Conservation (phyloP, 2,113 vertebrate genomes). For the Oreocharis arfaki region DNA sequence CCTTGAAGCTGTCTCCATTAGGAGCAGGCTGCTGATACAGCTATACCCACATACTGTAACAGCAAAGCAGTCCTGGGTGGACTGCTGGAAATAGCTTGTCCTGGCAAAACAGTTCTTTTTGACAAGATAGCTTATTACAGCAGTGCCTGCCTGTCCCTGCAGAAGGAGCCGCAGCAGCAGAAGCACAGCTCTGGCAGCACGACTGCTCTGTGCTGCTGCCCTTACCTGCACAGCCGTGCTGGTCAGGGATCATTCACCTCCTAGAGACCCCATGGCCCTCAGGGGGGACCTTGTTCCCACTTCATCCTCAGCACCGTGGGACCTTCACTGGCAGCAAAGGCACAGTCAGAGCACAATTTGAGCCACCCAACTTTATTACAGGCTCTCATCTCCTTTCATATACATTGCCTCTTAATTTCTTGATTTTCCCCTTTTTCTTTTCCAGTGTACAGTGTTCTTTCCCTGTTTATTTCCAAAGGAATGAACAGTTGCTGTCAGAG, state of each 20-base stretch:
- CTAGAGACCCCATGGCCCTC: accelerated
- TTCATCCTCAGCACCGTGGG: not conserved
- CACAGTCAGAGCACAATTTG: not conserved
- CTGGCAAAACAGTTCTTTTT: not conserved
- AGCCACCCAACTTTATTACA: not conserved
- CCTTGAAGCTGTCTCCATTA: constrained; percentile 39
- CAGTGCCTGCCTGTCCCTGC: not conserved
- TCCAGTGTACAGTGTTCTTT: not conserved
- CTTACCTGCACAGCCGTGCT: accelerated
- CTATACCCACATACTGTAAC: constrained; percentile 20
- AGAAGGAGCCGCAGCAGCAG: not conserved
- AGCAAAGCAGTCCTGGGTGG: constrained; percentile 24
- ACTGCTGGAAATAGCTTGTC: constrained; percentile 55
- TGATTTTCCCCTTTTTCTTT: not conserved
- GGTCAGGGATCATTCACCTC: not conserved
- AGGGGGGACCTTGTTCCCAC: not conserved
- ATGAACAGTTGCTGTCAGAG: not conserved
- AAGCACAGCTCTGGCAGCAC: not conserved
- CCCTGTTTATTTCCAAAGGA: not conserved
- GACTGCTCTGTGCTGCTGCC: not conserved
- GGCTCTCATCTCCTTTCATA: not conserved
- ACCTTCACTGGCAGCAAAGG: not conserved
- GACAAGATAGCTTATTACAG: constrained; percentile 49
- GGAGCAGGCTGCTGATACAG: constrained; percentile 44
- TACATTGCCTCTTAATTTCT: not conserved